These are phyloP conservation scores for Caenorhabditis uteleia DNA, from an alignment of 2,888 invertebrate species.

Conservation along the genomic window DNA sequence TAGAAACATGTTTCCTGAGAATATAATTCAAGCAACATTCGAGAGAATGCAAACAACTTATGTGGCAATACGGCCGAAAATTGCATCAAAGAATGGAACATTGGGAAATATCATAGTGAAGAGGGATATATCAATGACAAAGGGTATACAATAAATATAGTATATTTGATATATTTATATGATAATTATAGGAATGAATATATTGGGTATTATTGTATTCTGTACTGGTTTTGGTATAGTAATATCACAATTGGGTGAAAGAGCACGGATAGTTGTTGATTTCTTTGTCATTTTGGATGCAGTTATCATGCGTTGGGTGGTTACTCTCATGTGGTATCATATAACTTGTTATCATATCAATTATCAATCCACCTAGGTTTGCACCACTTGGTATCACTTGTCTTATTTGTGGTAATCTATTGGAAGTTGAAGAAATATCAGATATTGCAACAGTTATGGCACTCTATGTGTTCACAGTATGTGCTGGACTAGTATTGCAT, in stretches of 20 bases:
- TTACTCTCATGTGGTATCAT: conserved; percentile 63
- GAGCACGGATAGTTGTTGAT: conserved; percentile 75
- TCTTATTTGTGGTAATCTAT: conserved; percentile 66
- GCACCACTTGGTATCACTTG: conserved; percentile 68
- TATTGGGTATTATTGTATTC: conserved; percentile 83
- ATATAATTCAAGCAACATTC: conserved; percentile 82
- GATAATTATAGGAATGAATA: conserved; percentile 25
- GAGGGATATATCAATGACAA: conserved; percentile 36
- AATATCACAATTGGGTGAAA: conserved; percentile 81
- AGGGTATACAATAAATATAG: conserved; percentile 73
- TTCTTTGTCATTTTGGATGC: conserved; percentile 88
- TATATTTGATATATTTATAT: conserved; percentile 73
- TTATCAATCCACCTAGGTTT: conserved; percentile 37
- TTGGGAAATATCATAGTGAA: conserved; percentile 31
- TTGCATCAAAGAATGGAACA: conserved; percentile 39
- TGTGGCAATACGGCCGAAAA: conserved; percentile 46
- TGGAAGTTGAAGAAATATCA: conserved; percentile 67
- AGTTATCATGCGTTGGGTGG: conserved; percentile 80
- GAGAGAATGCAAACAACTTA: conserved; percentile 68
- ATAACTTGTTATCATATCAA: neutral
- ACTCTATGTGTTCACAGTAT: conserved; percentile 87
- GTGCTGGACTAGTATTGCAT: conserved; percentile 88
- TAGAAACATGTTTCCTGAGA: conserved; percentile 91
- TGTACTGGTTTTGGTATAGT: conserved; percentile 89
- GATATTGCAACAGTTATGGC: conserved; percentile 62